A percentile compares a stretch with the other conserved stretches of the same genome.
Evolutionary conservation across 2,113 vertebrate genomes (phyloP).

Genomic region (Syngnathoides biaculeatus): DNA sequence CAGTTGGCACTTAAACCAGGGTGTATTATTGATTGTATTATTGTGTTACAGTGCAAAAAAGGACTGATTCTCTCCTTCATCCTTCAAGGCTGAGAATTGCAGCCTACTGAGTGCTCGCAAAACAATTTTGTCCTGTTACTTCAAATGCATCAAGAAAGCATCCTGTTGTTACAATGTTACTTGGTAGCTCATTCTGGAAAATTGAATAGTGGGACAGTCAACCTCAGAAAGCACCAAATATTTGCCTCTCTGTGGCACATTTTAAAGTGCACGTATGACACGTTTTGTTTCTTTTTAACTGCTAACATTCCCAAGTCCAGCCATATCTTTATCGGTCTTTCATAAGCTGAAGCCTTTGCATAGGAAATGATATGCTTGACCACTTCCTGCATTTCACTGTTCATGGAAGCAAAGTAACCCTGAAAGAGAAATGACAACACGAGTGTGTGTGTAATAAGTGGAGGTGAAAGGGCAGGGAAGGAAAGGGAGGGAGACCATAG

Average conservation of each 20-base stretch:
- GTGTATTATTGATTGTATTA: too few relatives aligned
- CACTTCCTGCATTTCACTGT: not conserved
- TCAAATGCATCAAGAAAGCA: not conserved
- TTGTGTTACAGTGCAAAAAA: too few relatives aligned
- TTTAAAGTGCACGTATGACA: not conserved
- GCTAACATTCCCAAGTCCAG: not conserved
- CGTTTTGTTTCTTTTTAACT: not conserved
- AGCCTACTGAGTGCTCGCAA: too few relatives aligned
- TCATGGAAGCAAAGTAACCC: not conserved
- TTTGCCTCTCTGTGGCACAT: not conserved
- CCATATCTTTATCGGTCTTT: not conserved
- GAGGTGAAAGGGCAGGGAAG: constrained; percentile 45
- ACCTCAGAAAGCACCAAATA: not conserved
- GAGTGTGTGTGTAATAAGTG: not conserved
- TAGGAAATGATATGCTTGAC: not conserved
- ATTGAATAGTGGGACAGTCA: not conserved
- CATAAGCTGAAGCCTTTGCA: not conserved
- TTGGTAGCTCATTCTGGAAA: not conserved
- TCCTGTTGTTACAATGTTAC: not conserved
- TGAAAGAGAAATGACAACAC: not conserved
- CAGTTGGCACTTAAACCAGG: too few relatives aligned
- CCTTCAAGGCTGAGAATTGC: too few relatives aligned
- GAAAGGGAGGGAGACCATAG: constrained; percentile 58
- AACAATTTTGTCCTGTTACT: not conserved
- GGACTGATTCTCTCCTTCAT: too few relatives aligned